These are phyloP conservation scores for Lasioglossum figueresi DNA, from an alignment of 2,888 invertebrate species.

Conservation along the genomic window DNA sequence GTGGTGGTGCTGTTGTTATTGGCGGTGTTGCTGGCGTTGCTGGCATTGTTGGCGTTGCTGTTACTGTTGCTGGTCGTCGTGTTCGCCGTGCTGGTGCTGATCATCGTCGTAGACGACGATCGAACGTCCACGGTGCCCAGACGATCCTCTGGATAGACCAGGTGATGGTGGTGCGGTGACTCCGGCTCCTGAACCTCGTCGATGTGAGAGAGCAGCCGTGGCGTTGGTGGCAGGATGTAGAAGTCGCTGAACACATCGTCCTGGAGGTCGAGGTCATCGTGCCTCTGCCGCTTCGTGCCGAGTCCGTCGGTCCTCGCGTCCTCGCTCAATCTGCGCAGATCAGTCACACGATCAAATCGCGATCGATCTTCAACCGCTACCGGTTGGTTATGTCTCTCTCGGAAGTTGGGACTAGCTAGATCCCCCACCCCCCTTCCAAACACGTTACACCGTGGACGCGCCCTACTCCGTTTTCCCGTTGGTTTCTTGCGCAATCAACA, in stretches of 20 bases:
- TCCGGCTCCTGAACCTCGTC: constrained; percentile 85
- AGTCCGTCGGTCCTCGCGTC: constrained; percentile 74
- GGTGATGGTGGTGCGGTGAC: constrained; percentile 63
- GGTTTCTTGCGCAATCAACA: constrained; percentile 27
- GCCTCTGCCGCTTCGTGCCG: constrained; percentile 79
- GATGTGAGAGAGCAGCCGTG: constrained; percentile 88
- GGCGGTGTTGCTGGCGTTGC: constrained; percentile 54
- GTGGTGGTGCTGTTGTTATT: constrained; percentile 30
- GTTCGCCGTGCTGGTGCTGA: constrained; percentile 54
- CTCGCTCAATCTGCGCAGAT: constrained; percentile 74
- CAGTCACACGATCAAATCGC: background rate
- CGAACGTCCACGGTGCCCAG: constrained; percentile 68
- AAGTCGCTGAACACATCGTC: constrained; percentile 90
- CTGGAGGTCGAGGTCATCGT: constrained; percentile 88
- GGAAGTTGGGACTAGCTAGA: background rate
- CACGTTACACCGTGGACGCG: constrained; percentile 16
- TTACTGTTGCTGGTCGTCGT: constrained; percentile 47
- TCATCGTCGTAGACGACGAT: constrained; percentile 59
- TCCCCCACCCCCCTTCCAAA: background rate
- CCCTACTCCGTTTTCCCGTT: constrained; percentile 5
- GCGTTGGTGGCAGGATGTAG: constrained; percentile 88
- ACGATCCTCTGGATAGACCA: constrained; percentile 67
- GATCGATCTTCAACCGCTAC: background rate
- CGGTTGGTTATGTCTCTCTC: background rate
- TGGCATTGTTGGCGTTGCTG: constrained; percentile 30